Evolutionary conservation across 2,888 invertebrate species (phyloP).

Genomic region (Drosophila siamana): DNA sequence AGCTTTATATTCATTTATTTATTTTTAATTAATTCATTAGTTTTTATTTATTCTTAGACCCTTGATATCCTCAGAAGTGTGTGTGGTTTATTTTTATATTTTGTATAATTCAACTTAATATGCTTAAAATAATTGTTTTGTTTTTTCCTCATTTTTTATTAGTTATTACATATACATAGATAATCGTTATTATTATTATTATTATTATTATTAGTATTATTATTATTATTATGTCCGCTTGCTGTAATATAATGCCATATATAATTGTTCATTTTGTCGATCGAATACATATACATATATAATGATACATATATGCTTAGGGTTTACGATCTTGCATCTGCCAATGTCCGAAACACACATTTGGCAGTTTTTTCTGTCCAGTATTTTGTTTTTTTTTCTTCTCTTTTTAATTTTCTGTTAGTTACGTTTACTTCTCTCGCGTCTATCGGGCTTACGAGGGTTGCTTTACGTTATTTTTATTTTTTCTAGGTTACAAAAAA

Average conservation of each 20-base stretch:
- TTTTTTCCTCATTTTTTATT: background rate
- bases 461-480: slow-evolving; percentile 29
- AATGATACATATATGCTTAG: slow-evolving; percentile 54
- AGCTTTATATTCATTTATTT: slow-evolving; percentile 80
- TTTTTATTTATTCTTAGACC: slow-evolving; percentile 85
- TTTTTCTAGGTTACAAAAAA: slow-evolving; percentile 70
- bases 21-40: slow-evolving; percentile 83
- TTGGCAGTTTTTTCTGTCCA: slow-evolving; percentile 22
- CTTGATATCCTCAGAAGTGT: slow-evolving; percentile 85
- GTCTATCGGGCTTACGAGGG: slow-evolving; percentile 44
- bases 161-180: slow-evolving; percentile 68
- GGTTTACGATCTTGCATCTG: slow-evolving; percentile 33
- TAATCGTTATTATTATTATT: slow-evolving; percentile 45
- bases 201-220: slow-evolving; percentile 47
- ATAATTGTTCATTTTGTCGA: slow-evolving; percentile 63
- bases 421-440: slow-evolving; percentile 14
- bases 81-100: slow-evolving; percentile 71
- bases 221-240: slow-evolving; percentile 51
- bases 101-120: slow-evolving; percentile 73
- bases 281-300: slow-evolving; percentile 22
- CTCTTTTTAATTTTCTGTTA: no score
- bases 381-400: slow-evolving; percentile 25
- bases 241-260: slow-evolving; percentile 75
- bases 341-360: slow-evolving; percentile 12
- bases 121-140: slow-evolving; percentile 66